A percentile compares a stretch with the other conserved stretches of the same genome.
These are phyloP conservation scores for Rotaria socialis DNA, from an alignment of 2,888 invertebrate genomes.

Conservation along the genomic window DNA sequence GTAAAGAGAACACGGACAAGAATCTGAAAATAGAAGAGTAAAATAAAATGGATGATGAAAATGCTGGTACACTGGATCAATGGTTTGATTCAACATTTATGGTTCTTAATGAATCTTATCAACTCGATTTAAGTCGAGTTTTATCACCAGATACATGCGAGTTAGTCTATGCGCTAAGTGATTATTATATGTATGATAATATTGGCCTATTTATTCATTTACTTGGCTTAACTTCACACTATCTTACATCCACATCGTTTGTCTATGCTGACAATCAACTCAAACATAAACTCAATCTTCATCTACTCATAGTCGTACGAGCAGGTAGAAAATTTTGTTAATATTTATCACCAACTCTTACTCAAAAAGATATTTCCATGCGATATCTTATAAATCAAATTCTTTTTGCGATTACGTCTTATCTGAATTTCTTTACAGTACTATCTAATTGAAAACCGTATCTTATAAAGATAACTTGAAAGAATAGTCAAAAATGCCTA, in stretches of 20 bases:
- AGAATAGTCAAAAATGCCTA: not conserved
- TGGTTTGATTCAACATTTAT: conserved; percentile 20
- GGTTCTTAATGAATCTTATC: conserved; percentile 4
- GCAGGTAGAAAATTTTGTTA: not conserved
- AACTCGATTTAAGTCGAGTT: conserved; percentile 23
- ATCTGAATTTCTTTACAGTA: too few relatives aligned
- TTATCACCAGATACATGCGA: not conserved
- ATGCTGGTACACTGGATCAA: not conserved
- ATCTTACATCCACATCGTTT: not conserved
- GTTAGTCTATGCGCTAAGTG: not conserved
- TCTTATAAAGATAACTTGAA: not conserved
- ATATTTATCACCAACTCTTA: not conserved
- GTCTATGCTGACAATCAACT: conserved; percentile 18
- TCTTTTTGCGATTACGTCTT: too few relatives aligned
- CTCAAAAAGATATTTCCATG: too few relatives aligned
- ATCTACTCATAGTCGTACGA: not conserved
- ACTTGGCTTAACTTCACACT: not conserved
- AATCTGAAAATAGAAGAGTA: not conserved
- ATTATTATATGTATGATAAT: conserved; percentile 17
- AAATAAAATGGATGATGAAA: not conserved
- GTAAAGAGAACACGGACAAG: not conserved
- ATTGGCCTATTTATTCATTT: not conserved
- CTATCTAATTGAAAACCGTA: too few relatives aligned
- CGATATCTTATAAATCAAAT: too few relatives aligned
- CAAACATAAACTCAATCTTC: conserved; percentile 4